phyloP scores from a whole-genome alignment of 2,797 vertebrate genomes.

The Sebastes cheni region DNA sequence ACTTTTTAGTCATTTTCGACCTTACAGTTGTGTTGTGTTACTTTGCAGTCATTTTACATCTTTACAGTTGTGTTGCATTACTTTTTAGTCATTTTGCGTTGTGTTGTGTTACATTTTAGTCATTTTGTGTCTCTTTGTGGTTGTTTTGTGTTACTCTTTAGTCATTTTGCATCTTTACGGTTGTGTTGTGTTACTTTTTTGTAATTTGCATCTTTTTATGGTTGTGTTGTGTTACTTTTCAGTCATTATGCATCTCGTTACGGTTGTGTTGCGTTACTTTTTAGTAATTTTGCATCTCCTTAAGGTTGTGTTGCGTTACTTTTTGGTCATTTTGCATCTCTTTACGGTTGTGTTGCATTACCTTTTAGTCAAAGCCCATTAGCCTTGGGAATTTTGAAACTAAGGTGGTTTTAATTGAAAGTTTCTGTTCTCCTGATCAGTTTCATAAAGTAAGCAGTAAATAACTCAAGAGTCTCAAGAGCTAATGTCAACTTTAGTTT shows the following conservation, averaged over 20 bases:
- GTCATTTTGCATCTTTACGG: background rate
- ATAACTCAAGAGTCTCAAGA: background rate
- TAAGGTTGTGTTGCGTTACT: background rate
- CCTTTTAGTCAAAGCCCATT: background rate
- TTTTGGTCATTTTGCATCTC: background rate
- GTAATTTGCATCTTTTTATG: background rate
- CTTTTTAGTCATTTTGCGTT: background rate
- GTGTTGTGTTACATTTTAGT: background rate
- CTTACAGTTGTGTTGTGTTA: too few relatives aligned
- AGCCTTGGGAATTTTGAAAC: background rate
- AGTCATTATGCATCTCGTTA: background rate
- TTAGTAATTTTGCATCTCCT: background rate
- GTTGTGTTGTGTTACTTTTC: too few relatives aligned
- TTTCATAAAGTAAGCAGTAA: background rate
- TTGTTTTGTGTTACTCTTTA: too few relatives aligned
- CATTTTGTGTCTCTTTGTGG: background rate
- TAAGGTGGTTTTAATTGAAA: background rate
- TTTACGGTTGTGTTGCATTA: background rate
- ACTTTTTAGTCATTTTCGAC: too few relatives aligned
- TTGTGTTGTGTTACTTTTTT: too few relatives aligned
- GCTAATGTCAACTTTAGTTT: background rate
- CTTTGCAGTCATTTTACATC: too few relatives aligned
- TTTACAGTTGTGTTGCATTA: background rate
- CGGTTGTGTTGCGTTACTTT: accelerated
- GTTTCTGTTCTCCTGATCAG: background rate